A percentile compares a stretch with the other conserved stretches of the same genome.
Evolutionary conservation across 2,797 vertebrate species (phyloP).

Genomic region (Scyliorhinus canicula): DNA sequence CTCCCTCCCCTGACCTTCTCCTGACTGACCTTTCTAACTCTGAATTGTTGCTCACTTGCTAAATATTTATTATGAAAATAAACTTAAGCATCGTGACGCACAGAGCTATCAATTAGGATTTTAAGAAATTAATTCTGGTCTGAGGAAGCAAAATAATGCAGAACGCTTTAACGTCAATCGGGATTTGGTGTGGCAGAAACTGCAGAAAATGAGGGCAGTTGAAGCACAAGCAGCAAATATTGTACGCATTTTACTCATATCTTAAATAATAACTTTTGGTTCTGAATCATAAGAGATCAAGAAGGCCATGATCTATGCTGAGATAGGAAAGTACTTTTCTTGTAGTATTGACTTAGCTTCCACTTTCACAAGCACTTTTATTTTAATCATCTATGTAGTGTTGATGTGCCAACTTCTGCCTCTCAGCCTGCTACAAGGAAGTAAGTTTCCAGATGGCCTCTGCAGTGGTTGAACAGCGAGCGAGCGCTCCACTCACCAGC

Average conservation of each 20-base stretch:
- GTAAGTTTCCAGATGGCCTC: background rate
- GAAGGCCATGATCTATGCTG: background rate
- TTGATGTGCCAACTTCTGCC: background rate
- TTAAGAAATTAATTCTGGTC: background rate
- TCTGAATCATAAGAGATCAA: too few relatives aligned
- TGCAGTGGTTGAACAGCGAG: background rate
- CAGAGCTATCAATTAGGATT: background rate
- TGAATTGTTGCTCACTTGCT: background rate
- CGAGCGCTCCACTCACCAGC: background rate
- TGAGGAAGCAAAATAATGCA: background rate
- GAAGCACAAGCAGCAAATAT: background rate
- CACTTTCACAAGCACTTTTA: too few relatives aligned
- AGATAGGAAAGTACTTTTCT: too few relatives aligned
- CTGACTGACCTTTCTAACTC: background rate
- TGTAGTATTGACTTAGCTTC: too few relatives aligned
- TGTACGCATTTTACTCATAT: background rate
- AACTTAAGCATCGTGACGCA: background rate
- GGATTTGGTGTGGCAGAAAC: background rate
- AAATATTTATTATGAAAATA: constrained; percentile 16
- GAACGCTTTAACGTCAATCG: background rate
- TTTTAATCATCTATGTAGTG: background rate
- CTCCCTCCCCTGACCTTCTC: background rate
- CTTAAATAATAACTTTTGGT: too few relatives aligned
- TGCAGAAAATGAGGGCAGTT: background rate
- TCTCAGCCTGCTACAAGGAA: background rate